Base-by-base conservation (phyloP, 2,888 invertebrate genomes). In the Uropetala carovei region DNA sequence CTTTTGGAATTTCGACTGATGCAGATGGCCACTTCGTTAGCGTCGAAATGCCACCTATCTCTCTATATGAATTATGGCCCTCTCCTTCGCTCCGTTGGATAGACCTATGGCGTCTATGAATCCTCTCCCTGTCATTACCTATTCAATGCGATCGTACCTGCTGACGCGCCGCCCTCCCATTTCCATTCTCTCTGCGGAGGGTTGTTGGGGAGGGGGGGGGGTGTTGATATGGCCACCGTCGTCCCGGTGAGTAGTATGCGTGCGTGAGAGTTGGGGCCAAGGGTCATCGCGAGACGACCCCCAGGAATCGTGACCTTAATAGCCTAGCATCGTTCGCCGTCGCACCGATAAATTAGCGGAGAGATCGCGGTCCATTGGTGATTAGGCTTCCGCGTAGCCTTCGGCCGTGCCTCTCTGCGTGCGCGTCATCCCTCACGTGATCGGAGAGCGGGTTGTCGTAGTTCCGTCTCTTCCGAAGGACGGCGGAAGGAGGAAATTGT, bases 121-220 rank as follows among this genome's bases (percentile, higher is more conserved):
- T 68, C 68, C 68, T 10, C 22, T 68, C 68, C 9, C 22, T 68
- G 68, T 18, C 68, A 68, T 68, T 68, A 68, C 68, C 16, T 22
- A 68, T 68, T 68, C n/a, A 18, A 68, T 68, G 68, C 68, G 68
- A 68, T 68, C 18, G 18, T 68, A 68, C 68, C 68, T 68, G 68
- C 68, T 68, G 68, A 68, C 68, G 68, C 22, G 18, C 18, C 22
- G 18, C 18, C 18, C 68, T 68, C 68, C 43, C 3, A 68, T 68
- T 68, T 22, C 64, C 64, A 16, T 64, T 43, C 43, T 43, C 43
- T 43, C 43, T 43, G 43, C 43, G 64, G 64, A 64, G 64, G 60
- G 60, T 3, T n/a, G n/a, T 16, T 64, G 43, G 43, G 43, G 43
- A 43, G 64, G 43, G 43, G 43, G 43, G 5, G 43, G 43, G 43